A percentile compares a stretch with the other conserved stretches of the same genome.
These are phyloP conservation scores for Cinara cedri DNA, from an alignment of 2,888 invertebrate species.

Conservation along the genomic window DNA sequence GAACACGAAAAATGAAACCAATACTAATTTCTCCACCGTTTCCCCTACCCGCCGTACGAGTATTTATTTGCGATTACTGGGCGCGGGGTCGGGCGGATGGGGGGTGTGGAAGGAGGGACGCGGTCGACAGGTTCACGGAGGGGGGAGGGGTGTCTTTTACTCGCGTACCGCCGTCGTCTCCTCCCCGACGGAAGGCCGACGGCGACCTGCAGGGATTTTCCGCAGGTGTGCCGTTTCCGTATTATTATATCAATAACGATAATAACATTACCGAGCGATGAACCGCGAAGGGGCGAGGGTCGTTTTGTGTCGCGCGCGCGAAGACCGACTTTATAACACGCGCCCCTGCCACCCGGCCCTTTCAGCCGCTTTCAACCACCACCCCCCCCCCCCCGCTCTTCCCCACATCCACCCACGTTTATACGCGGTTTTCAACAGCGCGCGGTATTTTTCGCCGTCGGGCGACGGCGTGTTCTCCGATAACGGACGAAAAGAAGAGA, in stretches of 20 bases:
- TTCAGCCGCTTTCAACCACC: too few species aligned
- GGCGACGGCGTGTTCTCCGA: too few species aligned
- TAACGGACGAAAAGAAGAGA: too few species aligned
- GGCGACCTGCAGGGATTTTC: not conserved
- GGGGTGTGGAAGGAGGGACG: too few species aligned
- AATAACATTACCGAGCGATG: slow-evolving; percentile 13
- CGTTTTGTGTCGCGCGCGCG: not conserved
- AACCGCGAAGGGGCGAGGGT: not conserved
- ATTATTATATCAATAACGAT: slow-evolving; percentile 10
- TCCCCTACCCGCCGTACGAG: too few species aligned
- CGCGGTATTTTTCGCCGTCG: not conserved
- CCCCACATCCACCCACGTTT: too few species aligned
- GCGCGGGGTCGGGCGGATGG: slow-evolving; percentile 2
- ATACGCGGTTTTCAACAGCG: not conserved
- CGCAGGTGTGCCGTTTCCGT: not conserved
- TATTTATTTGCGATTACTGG: too few species aligned
- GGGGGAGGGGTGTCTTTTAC: not conserved
- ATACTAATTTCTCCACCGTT: too few species aligned
- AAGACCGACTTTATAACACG: not conserved
- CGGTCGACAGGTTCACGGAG: too few species aligned
- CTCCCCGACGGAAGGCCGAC: not conserved
- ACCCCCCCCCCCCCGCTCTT: not conserved
- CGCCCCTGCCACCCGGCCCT: not conserved
- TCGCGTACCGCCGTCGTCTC: not conserved
- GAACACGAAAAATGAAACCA: too few species aligned